Base-by-base conservation (phyloP, 92 coral and sea anemone genomes). In the Palythoa grandis region DNA sequence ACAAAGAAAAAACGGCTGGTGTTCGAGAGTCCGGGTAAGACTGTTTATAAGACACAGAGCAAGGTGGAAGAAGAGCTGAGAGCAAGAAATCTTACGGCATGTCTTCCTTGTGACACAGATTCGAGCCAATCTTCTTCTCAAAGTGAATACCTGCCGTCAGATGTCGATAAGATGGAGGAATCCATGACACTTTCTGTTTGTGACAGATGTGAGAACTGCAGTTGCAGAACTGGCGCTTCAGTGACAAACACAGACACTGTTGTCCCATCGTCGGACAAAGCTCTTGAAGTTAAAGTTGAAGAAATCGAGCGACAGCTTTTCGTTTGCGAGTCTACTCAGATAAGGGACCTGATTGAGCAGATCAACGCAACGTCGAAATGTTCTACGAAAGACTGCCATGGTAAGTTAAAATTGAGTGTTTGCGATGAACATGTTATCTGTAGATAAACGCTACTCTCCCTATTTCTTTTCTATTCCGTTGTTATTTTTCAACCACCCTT, bases 311-410 rank as follows among this genome's bases (percentile, higher is more conserved):
- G 84, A 40, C 65, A 83, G 65, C 70, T 88, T 11, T 63, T 88
- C 40, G 87, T 91, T 39, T 91, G 91, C 35, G 87, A 91, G 63
- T 85, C 91, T 10, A 85, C 89, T n/a, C 91, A 88, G 69, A 38
- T 88, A 9, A 50, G 66, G 25, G 86, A 80, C 39, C 58, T 91
- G 63, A 78, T 91, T 3, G 66, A 91, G 15, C 77, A 91, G 54
- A 79, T 91, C 29, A 88, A 91, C 77, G 56, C 56, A 43, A 70
- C 94, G 15, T 91, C 94, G 1, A 40, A 68, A 40, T 91, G 88
- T 72, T 72, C 86, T 15, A 86, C 80, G 22, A 15, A 37, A 61
- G 85, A 53, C 3, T 86, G 92, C 53, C 73, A 71, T 39, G 86
- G 91, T 91, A 75, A 79, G 89, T 83, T 63, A n/a, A 63, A 63